phyloP scores from a whole-genome alignment of 2,888 invertebrate species.

The Hydroisotoma schaefferi region DNA sequence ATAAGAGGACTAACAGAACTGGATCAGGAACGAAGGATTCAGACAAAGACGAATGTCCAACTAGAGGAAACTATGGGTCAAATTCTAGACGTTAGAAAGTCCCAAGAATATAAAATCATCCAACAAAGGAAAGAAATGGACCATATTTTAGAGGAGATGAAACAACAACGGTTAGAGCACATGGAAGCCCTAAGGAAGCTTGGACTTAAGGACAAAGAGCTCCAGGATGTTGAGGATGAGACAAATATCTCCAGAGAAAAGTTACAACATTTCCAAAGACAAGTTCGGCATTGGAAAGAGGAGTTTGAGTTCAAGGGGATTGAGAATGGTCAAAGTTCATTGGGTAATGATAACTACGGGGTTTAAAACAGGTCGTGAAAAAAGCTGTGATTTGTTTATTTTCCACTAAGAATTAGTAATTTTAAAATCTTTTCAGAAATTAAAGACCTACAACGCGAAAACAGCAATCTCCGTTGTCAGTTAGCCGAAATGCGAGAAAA shows the following conservation, averaged over 20 bases:
- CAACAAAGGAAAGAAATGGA: slow-evolving; percentile 31
- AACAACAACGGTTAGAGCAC: slow-evolving; percentile 27
- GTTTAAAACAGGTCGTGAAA: no score
- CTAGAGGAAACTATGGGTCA: slow-evolving; percentile 34
- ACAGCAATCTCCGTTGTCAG: slow-evolving; percentile 33
- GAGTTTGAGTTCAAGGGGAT: slow-evolving; percentile 35
- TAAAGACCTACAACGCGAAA: slow-evolving; percentile 32
- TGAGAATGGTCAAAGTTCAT: neutral
- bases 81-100: slow-evolving; percentile 30
- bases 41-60: slow-evolving; percentile 34
- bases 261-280: slow-evolving; percentile 27
- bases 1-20: slow-evolving; percentile 30
- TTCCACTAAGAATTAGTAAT: neutral
- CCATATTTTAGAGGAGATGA: slow-evolving; percentile 35
- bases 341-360: no score
- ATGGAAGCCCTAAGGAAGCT: slow-evolving; percentile 25
- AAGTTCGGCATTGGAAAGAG: slow-evolving; percentile 42
- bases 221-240: slow-evolving; percentile 11
- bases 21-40: slow-evolving; percentile 37
- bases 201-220: slow-evolving; percentile 19
- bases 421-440: slow-evolving; percentile 26
- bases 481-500: slow-evolving; percentile 36
- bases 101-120: slow-evolving; percentile 33
- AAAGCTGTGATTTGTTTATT: no score
- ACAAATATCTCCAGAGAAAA: slow-evolving; percentile 14